phyloP scores from a whole-genome alignment of 53 echinoderm and acorn worm genomes.

The Antedon mediterranea region DNA sequence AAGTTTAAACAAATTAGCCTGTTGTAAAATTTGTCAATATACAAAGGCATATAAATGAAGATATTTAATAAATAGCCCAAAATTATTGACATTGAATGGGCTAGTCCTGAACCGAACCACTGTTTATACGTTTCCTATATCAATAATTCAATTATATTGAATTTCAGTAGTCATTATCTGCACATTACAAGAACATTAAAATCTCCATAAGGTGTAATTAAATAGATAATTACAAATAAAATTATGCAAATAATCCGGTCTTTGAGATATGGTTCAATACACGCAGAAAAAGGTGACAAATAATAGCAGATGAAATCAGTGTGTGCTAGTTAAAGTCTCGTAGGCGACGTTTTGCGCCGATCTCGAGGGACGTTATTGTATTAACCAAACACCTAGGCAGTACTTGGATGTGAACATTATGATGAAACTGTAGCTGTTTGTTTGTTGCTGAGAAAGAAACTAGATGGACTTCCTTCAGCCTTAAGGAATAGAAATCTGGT shows the following conservation, averaged over 20 bases:
- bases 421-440: background rate
- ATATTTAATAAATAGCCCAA: too few species aligned
- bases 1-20: too few species aligned
- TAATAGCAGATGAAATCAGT: background rate
- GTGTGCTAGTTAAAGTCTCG: background rate
- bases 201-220: background rate
- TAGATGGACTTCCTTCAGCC: background rate
- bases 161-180: too few species aligned
- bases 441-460: background rate
- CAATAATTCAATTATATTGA: background rate
- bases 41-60: too few species aligned
- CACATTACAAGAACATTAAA: background rate
- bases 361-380: background rate
- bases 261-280: background rate
- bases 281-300: background rate
- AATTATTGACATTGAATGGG: too few species aligned
- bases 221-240: background rate
- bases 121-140: too few species aligned
- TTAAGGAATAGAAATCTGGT: background rate
- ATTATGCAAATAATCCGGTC: background rate
- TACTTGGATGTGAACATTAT: background rate
- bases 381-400: background rate
- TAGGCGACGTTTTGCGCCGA: background rate
- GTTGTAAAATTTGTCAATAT: too few species aligned
- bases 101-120: too few species aligned